Percentiles rank a stretch among this genome's conserved stretches.
Conservation (phyloP, 2,888 invertebrate species). For the Eremobia ochroleuca region DNA sequence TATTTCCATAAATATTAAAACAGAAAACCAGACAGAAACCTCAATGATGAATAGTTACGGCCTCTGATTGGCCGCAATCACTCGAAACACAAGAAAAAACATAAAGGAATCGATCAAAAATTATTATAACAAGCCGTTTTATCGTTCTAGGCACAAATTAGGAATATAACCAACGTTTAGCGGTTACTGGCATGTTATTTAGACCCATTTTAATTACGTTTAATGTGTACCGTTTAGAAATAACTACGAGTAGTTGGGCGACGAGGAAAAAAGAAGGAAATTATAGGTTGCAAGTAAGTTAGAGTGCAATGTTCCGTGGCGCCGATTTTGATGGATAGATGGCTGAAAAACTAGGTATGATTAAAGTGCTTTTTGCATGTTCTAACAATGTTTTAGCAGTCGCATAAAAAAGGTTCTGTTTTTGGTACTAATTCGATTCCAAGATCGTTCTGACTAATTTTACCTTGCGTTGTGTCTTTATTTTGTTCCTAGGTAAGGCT, state of each 20-base stretch:
- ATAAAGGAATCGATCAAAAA: slow-evolving; percentile 66
- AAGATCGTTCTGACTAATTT: neutral
- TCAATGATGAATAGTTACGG: slow-evolving; percentile 57
- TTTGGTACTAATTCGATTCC: slow-evolving; percentile 17
- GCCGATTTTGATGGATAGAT: slow-evolving; percentile 51
- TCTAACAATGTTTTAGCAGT: neutral
- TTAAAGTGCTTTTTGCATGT: slow-evolving; percentile 21
- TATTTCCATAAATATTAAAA: slow-evolving; percentile 42
- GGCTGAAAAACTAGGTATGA: slow-evolving; percentile 18
- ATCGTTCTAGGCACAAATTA: slow-evolving; percentile 73
- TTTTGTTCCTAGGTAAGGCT: neutral
- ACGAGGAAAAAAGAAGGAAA: slow-evolving; percentile 72
- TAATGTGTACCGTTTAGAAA: slow-evolving; percentile 80
- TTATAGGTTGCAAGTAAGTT: slow-evolving; percentile 71
- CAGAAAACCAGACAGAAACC: slow-evolving; percentile 37
- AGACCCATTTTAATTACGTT: slow-evolving; percentile 77
- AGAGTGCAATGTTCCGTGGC: slow-evolving; percentile 53
- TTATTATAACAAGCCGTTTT: slow-evolving; percentile 77
- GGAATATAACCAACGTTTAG: slow-evolving; percentile 73
- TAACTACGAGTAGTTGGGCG: slow-evolving; percentile 72
- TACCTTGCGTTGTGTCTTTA: neutral
- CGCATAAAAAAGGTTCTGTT: slow-evolving; percentile 36
- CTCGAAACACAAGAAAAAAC: slow-evolving; percentile 55
- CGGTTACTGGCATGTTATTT: slow-evolving; percentile 75
- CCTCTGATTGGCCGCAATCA: slow-evolving; percentile 68